Base-by-base conservation (phyloP, 2,797 vertebrate species). In the Mastacembelus armatus region DNA sequence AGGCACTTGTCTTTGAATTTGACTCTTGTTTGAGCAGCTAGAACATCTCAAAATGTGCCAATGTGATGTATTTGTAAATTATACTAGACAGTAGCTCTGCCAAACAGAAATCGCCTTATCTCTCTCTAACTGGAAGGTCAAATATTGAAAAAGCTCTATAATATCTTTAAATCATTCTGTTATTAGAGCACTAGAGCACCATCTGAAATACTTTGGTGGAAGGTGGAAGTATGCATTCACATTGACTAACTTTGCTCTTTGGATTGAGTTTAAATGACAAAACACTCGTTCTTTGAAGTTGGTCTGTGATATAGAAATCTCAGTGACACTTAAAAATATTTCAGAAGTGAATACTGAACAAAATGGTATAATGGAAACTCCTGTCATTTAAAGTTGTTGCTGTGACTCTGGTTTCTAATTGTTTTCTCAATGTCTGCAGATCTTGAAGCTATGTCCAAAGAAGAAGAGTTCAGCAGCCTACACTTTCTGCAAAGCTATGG, bases 401-500 rank as follows among this genome's bases (percentile, higher is more conserved):
- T 8, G 7, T 21, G 8, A 18, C 32, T n/a, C 15, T 30, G n/a
- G 12, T 61, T 49, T 45, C n/a, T 52, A 5, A 16, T 44, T 24
- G 6, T 52, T 36, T 51, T 16, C 19, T 10, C 7, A 22, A 50
- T 61, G 30, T 40, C 64, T 66, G 58, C 90, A 99, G 98, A 98
- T 99, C 74, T 94, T 99, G 84, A 99, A 99, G 90, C 94, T 99
- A 71, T 99, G 97, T 86, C 98, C 97, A 27, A 99, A 99, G 93
- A 99, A 98, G 94, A 99, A 98, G 88, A 98, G 95, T 50, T 95
- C 97, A 10, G 97, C 96, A n/a, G 98, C 98, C 0, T 99, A 99
- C 80, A 99, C 96, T 0, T 99, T 99, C 90, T 99, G 96, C 93
- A 98, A 97, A 92, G 95, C 96, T 0, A 94, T 97, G 2, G 95